These are phyloP conservation scores for Larimichthys polyactis DNA, from an alignment of 2,113 vertebrate species.

Conservation along the genomic window DNA sequence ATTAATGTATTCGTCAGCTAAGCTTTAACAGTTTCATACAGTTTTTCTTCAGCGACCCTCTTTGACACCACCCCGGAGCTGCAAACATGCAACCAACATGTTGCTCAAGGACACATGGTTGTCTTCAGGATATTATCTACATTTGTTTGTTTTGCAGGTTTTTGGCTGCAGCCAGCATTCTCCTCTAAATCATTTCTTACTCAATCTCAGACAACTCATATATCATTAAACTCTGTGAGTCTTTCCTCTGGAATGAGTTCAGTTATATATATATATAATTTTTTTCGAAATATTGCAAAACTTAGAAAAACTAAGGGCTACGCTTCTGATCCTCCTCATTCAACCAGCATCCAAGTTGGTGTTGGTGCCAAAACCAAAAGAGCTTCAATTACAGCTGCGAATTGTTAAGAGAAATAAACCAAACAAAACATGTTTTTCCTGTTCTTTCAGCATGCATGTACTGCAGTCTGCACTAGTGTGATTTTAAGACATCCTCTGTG, in stretches of 20 bases:
- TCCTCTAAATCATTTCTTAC: not conserved
- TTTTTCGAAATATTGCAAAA: slow-evolving; percentile 32
- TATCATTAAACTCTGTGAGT: not conserved
- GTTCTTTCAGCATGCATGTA: not conserved
- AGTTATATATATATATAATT: not conserved
- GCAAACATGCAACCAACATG: not conserved
- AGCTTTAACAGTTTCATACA: not conserved
- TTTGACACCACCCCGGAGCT: not conserved
- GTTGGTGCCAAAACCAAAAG: slow-evolving; percentile 22
- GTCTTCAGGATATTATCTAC: not conserved
- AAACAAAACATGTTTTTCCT: not conserved
- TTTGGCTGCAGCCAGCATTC: slow-evolving; percentile 11
- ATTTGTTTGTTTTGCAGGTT: not conserved
- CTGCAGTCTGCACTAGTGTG: not conserved
- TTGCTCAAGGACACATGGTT: slow-evolving; percentile 11
- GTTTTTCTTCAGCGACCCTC: not conserved
- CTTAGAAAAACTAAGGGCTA: not conserved
- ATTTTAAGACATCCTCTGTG: slow-evolving; percentile 16
- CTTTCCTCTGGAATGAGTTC: not conserved
- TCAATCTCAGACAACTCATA: not conserved
- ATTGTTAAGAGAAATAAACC: not conserved
- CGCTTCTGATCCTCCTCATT: slow-evolving; percentile 2
- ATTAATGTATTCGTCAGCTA: not conserved
- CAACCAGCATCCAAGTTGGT: slow-evolving; percentile 14
- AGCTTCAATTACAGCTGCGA: slow-evolving; percentile 29